phyloP scores from a whole-genome alignment of 2,888 invertebrate species.

The Drosophila tanythrix region DNA sequence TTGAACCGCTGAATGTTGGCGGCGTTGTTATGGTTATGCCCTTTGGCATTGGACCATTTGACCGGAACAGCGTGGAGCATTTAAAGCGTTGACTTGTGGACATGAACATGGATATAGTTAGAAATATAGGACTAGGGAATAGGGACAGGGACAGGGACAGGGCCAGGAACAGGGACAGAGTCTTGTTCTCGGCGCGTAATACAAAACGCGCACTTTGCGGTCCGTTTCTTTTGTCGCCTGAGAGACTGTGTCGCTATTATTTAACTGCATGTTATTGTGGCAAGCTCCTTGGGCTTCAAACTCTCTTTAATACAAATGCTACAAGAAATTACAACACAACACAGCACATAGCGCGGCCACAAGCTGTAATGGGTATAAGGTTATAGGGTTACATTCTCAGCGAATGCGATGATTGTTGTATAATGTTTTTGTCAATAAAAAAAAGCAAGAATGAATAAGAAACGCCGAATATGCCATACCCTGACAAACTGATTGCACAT shows the following conservation, averaged over 20 bases:
- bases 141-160: neutral
- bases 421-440: conserved; percentile 54
- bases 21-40: conserved; percentile 77
- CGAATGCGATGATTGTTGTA: conserved; percentile 49
- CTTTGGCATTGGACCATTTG: conserved; percentile 69
- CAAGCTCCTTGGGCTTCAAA: conserved; percentile 54
- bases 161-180: neutral
- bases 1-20: conserved; percentile 43
- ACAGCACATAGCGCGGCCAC: conserved; percentile 32
- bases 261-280: conserved; percentile 68
- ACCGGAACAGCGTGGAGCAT: conserved; percentile 71
- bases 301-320: conserved; percentile 62
- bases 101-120: conserved; percentile 11
- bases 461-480: neutral
- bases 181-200: conserved; percentile 53
- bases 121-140: conserved; percentile 1
- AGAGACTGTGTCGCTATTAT: conserved; percentile 78
- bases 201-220: conserved; percentile 78
- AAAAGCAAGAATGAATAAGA: neutral
- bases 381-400: conserved; percentile 61
- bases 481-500: neutral
- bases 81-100: conserved; percentile 66
- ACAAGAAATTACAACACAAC: conserved; percentile 54
- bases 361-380: conserved; percentile 52
- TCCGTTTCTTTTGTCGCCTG: conserved; percentile 57